Evolutionary conservation across 1,140 invertebrate genomes (phyloP), one percentile per base, ranked within the genome.

Genomic region (Orius insidiosus): DNA sequence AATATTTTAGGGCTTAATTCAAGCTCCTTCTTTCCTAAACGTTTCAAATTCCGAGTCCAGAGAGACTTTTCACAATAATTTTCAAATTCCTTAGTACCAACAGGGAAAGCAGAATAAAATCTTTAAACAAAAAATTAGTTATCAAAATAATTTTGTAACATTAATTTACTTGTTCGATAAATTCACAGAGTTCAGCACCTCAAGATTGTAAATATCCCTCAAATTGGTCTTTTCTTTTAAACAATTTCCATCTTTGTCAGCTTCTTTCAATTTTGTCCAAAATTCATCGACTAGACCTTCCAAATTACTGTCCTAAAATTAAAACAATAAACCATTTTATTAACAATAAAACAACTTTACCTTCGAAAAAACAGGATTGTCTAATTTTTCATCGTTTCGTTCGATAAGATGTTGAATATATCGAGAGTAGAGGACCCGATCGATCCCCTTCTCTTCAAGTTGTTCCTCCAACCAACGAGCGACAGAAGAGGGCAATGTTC

Each of bases 271-370:
- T 54, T 68, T 70, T 31, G 55, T 57, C 55, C 68, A 71, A 16
- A 74, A 59, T 58, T 74, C 71, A 56, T 74, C 71, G 14, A 75
- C 67, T 33, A 75, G 56, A 45, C 62, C 63, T 59, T 72, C 70
- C 47, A 74, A 69, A 50, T 65, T 69, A 60, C 61, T 64, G 55
- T 65, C 66, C 70, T 74, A 56, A 16, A 65, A 60, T 48, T 33
- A 57, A 54, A 53, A 58, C 58, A 46, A 53, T 50, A 46, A 47
- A 42, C 14, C 14, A 41, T 33, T 35, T 6, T 47, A 24, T 45
- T 32, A 52, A 38, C 33, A 31, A 2, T 18, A 50, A 45, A 24
- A 33, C 11, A 7, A 39, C 15, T 38, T 5, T 15, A 34, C 16
- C 10, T 7, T 40, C 4, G 2, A 3, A 18, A 19, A 16, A 9